Percentiles rank a stretch among this genome's conserved stretches.
Evolutionary conservation across 2,797 vertebrate genomes (phyloP).

Genomic region (Notamacropus eugenii): DNA sequence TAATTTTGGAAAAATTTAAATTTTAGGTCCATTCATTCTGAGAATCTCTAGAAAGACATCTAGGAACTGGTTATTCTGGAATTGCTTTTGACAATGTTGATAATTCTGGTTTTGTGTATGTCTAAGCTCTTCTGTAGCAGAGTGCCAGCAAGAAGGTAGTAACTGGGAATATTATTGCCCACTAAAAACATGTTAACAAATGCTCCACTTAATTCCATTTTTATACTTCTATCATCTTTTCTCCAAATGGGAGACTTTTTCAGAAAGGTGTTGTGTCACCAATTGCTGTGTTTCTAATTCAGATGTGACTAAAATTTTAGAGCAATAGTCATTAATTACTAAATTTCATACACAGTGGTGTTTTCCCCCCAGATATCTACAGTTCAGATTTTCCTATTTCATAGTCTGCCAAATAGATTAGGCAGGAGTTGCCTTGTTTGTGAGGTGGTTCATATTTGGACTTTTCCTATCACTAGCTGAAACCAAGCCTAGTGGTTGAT

Average conservation of each 20-base stretch:
- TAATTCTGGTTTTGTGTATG: conserved; percentile 10
- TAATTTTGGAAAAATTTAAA: background rate
- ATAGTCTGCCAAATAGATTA: background rate
- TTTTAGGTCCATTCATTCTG: conserved; percentile 34
- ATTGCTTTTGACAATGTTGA: conserved; percentile 19
- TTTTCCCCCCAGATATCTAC: background rate
- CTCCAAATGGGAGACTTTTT: background rate
- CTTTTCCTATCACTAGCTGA: background rate
- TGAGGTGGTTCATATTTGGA: background rate
- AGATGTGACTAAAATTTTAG: background rate
- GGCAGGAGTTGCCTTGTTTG: background rate
- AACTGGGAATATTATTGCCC: background rate
- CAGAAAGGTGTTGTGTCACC: background rate
- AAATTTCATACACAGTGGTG: background rate
- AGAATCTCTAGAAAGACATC: conserved; percentile 18
- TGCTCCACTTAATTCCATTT: background rate
- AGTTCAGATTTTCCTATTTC: conserved; percentile 7
- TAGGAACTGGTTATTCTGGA: conserved; percentile 36
- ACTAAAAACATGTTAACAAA: background rate
- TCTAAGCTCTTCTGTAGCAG: background rate
- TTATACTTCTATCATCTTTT: background rate
- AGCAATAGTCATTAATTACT: background rate
- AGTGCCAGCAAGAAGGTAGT: background rate
- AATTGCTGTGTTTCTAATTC: background rate
- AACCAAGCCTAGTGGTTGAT: background rate